Evolutionary conservation across 2,888 invertebrate genomes (phyloP).

Genomic region (Mesoligia furuncula): DNA sequence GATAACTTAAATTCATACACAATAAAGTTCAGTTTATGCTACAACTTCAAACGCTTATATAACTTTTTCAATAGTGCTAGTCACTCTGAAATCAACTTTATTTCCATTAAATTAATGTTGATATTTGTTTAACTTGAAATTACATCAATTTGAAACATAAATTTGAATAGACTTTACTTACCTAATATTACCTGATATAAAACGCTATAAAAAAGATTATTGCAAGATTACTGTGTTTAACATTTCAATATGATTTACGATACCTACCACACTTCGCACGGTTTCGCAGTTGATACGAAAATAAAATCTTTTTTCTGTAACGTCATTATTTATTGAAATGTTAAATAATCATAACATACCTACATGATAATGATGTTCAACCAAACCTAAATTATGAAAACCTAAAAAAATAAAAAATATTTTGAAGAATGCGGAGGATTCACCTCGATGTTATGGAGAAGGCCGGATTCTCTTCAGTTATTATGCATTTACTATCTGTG

Average conservation of each 20-base stretch:
- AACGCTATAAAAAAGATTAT: slow-evolving; percentile 32
- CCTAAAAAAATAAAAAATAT: not conserved
- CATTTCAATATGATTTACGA: slow-evolving; percentile 21
- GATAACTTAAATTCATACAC: too few relatives aligned
- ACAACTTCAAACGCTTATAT: too few relatives aligned
- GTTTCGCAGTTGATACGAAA: slow-evolving; percentile 3
- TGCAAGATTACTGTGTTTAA: slow-evolving; percentile 4
- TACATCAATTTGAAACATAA: too few relatives aligned
- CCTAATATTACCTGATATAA: slow-evolving; percentile 16
- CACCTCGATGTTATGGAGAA: not conserved
- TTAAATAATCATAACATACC: not conserved
- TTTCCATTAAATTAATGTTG: too few relatives aligned
- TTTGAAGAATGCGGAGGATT: not conserved
- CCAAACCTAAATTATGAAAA: not conserved
- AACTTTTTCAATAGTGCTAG: too few relatives aligned
- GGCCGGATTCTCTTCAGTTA: not conserved
- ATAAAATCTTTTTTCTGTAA: not conserved
- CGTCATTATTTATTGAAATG: not conserved
- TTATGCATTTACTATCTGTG: not conserved
- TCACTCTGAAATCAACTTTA: too few relatives aligned
- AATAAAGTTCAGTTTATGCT: too few relatives aligned
- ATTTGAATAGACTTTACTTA: not conserved
- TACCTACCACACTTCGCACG: not conserved
- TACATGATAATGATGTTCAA: not conserved
- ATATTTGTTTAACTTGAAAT: too few relatives aligned